Evolutionary conservation across 64 coral and sea anemone species (phyloP).

Genomic region (Actinia tenebrosa): DNA sequence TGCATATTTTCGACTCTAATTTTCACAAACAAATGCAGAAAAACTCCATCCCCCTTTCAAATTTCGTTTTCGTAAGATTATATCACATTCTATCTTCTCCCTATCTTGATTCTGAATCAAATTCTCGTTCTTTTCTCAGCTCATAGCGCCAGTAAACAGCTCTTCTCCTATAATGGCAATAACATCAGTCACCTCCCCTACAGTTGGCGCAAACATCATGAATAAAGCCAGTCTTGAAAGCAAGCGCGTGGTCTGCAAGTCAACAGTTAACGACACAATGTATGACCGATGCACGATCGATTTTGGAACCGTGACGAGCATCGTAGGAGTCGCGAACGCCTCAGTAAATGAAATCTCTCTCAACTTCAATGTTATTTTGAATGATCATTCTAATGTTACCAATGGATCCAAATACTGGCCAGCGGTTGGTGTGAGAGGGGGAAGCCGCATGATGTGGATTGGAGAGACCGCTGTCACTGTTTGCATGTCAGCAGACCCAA

Average conservation of each 20-base stretch:
- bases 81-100: not conserved
- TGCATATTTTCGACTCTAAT: too few species aligned
- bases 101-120: not conserved
- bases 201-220: conserved; percentile 54
- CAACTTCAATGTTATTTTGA: conserved; percentile 71
- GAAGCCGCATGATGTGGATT: conserved; percentile 94
- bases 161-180: conserved; percentile 68
- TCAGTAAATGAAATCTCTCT: conserved; percentile 56
- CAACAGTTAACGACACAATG: conserved; percentile 55
- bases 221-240: not conserved
- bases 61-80: too few species aligned
- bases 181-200: conserved; percentile 24
- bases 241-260: conserved; percentile 35
- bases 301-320: conserved; percentile 53
- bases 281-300: conserved; percentile 69
- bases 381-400: conserved; percentile 74
- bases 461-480: conserved; percentile 69
- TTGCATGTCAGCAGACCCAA: conserved; percentile 38
- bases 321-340: not conserved
- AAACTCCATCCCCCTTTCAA: too few species aligned
- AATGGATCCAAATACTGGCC: conserved; percentile 84
- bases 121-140: not conserved
- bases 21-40: too few species aligned
- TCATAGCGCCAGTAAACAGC: conserved; percentile 69
- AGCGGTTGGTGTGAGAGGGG: conserved; percentile 74